phyloP scores from a whole-genome alignment of 2,888 invertebrate genomes.

The Ethmia dodecea region DNA sequence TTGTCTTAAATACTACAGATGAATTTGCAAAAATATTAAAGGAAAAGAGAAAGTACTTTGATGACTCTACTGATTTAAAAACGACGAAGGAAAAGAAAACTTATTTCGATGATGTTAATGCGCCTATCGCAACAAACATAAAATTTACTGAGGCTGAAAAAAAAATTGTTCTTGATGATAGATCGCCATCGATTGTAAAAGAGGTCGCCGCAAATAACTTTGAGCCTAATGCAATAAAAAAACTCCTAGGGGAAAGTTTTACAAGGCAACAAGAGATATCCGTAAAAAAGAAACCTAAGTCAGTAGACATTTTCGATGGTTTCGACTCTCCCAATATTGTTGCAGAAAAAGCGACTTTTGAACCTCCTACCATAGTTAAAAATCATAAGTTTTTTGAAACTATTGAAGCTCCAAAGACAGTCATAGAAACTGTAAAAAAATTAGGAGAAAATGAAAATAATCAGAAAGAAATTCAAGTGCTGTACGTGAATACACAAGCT shows the following conservation, averaged over 20 bases:
- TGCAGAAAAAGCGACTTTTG: constrained; percentile 25
- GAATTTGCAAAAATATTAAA: constrained; percentile 33
- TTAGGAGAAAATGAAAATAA: not conserved
- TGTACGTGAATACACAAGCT: no score
- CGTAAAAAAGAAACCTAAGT: constrained; percentile 33
- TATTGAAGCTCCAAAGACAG: not conserved
- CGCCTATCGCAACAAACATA: constrained; percentile 20
- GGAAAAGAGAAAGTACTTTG: constrained; percentile 39
- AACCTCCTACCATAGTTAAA: no score
- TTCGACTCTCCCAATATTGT: constrained; percentile 3
- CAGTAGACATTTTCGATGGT: constrained; percentile 3
- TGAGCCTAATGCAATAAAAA: constrained; percentile 47
- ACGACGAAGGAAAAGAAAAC: constrained; percentile 29
- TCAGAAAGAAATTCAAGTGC: constrained; percentile 1
- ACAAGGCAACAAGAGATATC: constrained; percentile 29
- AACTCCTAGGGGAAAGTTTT: constrained; percentile 48
- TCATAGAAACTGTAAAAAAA: not conserved
- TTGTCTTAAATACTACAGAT: constrained; percentile 18
- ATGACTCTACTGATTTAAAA: constrained; percentile 13
- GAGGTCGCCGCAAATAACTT: constrained; percentile 36
- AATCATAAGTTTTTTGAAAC: no score
- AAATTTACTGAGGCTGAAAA: constrained; percentile 8
- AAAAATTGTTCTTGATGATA: constrained; percentile 24
- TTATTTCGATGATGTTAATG: constrained; percentile 41
- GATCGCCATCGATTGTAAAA: constrained; percentile 55